Evolutionary conservation across 2,888 invertebrate species (phyloP).

Genomic region (Deilephila porcellus): DNA sequence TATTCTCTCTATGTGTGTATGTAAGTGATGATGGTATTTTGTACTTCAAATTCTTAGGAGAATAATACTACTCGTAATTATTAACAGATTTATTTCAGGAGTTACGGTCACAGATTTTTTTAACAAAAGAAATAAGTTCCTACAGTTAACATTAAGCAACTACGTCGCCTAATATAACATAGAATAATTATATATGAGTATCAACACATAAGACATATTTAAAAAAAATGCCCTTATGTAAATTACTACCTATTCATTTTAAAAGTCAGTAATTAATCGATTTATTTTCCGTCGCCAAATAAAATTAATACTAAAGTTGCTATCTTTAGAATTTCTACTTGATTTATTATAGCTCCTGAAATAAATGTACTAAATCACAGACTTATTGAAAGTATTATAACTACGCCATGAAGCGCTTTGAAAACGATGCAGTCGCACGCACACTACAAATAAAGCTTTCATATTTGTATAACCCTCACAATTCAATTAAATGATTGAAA

Average conservation of each 20-base stretch:
- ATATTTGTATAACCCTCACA: not conserved
- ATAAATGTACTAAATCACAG: constrained; percentile 12
- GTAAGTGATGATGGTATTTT: constrained; percentile 55
- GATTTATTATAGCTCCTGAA: constrained; percentile 1
- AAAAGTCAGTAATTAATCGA: too few relatives aligned
- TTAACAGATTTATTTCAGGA: constrained; percentile 23
- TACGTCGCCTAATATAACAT: too few relatives aligned
- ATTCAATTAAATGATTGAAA: not conserved
- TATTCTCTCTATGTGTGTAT: constrained; percentile 18
- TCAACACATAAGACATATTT: too few relatives aligned
- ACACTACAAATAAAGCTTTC: not conserved
- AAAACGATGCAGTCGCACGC: not conserved
- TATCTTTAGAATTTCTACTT: not conserved
- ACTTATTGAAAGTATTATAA: constrained; percentile 26
- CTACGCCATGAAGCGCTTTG: constrained; percentile 7
- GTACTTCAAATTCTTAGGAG: constrained; percentile 65
- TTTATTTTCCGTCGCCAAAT: too few relatives aligned
- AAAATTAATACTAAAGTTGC: too few relatives aligned
- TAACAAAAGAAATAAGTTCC: too few relatives aligned
- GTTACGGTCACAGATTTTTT: not conserved
- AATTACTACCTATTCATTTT: too few relatives aligned
- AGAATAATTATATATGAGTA: too few relatives aligned
- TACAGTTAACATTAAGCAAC: too few relatives aligned
- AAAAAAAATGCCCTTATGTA: too few relatives aligned
- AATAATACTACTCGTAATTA: constrained; percentile 37